Evolutionary conservation across 2,113 vertebrate genomes (phyloP).

Genomic region (Sorex fumeus): DNA sequence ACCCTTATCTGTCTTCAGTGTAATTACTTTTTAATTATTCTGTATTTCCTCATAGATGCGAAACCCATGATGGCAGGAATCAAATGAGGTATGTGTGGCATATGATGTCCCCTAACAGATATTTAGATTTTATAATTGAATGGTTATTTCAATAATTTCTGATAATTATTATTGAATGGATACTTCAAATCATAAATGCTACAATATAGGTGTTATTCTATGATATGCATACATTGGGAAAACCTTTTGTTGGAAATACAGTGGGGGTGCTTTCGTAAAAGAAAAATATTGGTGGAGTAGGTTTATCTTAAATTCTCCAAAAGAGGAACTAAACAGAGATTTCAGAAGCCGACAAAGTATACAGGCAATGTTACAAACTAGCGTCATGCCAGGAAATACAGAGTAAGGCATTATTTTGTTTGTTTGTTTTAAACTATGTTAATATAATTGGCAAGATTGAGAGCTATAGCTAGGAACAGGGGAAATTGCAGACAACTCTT

Average conservation of each 20-base stretch:
- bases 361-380: not conserved
- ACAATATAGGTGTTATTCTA: slow-evolving; percentile 57
- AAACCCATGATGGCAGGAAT: slow-evolving; percentile 10
- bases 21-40: slow-evolving; percentile 8
- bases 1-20: not conserved
- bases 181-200: slow-evolving; percentile 66
- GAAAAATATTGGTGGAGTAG: not conserved
- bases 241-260: not conserved
- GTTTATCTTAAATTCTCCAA: not conserved
- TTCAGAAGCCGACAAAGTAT: not conserved
- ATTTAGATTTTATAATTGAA: slow-evolving; percentile 61
- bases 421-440: not conserved
- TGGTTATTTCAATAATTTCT: slow-evolving; percentile 52
- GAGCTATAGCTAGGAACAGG: slow-evolving; percentile 31
- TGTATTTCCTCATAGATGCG: not conserved
- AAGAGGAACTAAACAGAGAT: not conserved
- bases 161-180: slow-evolving; percentile 52
- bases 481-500: slow-evolving; percentile 5
- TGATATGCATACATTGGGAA: slow-evolving; percentile 18
- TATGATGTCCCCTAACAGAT: slow-evolving; percentile 59
- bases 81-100: not conserved
- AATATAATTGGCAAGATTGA: slow-evolving; percentile 32
- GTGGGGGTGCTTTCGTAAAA: slow-evolving; percentile 56
- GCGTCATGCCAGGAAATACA: not conserved
- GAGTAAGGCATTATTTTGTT: slow-evolving; percentile 12